Evolutionary conservation across 2,888 invertebrate species (phyloP), one percentile per base, ranked within the genome.

Genomic region (Apodemia mormo): DNA sequence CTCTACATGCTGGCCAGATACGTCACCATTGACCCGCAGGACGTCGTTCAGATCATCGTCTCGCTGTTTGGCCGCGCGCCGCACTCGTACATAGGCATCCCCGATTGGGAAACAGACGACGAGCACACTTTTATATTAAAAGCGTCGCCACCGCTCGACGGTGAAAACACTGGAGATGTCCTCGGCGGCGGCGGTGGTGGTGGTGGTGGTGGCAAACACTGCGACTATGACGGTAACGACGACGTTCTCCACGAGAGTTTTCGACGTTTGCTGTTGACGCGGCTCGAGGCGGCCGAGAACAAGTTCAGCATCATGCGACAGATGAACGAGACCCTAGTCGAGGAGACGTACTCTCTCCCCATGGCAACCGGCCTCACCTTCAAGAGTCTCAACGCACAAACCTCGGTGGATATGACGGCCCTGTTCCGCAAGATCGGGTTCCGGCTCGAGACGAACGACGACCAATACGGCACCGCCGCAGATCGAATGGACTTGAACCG

Each of bases 1-100:
- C 68, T 68, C 68, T 68, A 68, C 29, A 68, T 61, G n/a, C 22
- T 68, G 68, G 68, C 68, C 33, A n/a, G 61, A 45, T 61, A 68
- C 30, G 68, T 68, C 61, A 68, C 43, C 68, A 61, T 68, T 14
- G 68, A 68, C 61, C 68, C 68, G 43, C 37, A 37, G 61, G 68
- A 58, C 68, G 68, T 68, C 61, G 68, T 58, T n/a, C 68, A 68
- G 43, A 68, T 68, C 12, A 37, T 68, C n/a, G 58, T 68, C 12
- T 68, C 68, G 30, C 68, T 68, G 58, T 68, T 68, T 37, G 68
- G 68, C 29, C 68, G 58, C 30, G 43, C 43, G 68, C 68, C 68
- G n/a, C 68, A 58, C 45, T 43, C 58, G 10, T 68, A 68, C 45
- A 68, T 68, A 30, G 68, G 68, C 37, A 58, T 68, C 2, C 68